These are phyloP conservation scores for Thinocorus orbignyianus DNA, from an alignment of 2,113 vertebrate genomes.

Conservation along the genomic window DNA sequence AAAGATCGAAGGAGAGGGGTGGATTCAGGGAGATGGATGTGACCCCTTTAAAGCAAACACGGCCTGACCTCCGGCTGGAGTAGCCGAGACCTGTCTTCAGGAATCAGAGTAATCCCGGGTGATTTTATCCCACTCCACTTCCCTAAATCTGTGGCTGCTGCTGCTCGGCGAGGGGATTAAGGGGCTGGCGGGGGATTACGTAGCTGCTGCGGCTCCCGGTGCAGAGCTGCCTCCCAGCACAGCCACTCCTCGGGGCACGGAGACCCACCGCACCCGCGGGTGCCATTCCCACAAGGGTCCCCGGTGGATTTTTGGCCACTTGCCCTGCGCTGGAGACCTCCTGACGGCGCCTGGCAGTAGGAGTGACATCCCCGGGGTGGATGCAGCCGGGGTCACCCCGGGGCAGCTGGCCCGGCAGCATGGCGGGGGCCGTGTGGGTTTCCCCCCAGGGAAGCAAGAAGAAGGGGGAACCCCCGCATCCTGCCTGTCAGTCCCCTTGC, in stretches of 20 bases:
- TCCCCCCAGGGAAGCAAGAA: neutral
- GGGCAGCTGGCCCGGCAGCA: neutral
- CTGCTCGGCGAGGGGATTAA: slow-evolving; percentile 61
- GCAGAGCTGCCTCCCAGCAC: neutral
- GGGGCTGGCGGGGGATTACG: slow-evolving; percentile 59
- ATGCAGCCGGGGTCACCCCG: neutral
- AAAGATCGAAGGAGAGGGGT: neutral
- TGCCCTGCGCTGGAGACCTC: accelerated
- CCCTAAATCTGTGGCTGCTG: slow-evolving; percentile 68
- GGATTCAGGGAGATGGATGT: neutral
- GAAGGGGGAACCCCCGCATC: neutral
- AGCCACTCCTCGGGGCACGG: neutral
- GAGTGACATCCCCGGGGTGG: neutral
- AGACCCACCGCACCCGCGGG: accelerated
- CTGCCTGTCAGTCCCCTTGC: neutral
- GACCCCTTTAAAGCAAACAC: slow-evolving; percentile 15
- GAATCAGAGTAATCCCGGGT: slow-evolving; percentile 86
- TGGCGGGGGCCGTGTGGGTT: neutral
- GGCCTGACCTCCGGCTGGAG: slow-evolving; percentile 61
- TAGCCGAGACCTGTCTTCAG: slow-evolving; percentile 72
- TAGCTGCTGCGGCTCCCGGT: neutral
- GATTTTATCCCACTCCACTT: slow-evolving; percentile 75
- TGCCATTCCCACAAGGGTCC: accelerated
- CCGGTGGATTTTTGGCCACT: accelerated
- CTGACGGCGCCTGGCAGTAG: neutral